Conservation (phyloP, 2,888 invertebrate species). For the Bruchidius siliquastri region DNA sequence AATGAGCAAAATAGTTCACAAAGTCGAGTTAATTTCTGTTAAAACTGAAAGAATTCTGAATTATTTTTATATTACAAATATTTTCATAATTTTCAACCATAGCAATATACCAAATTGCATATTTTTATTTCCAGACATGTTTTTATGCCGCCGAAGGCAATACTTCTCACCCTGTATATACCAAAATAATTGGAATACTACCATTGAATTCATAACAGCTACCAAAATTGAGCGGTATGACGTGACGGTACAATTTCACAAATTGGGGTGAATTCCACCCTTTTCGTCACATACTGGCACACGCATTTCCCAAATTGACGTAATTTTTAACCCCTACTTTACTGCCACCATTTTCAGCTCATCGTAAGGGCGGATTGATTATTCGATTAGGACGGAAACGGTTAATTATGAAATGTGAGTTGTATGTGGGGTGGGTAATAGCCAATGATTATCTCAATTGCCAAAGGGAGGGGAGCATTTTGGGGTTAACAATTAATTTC, state of each 20-base stretch:
- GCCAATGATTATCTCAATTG: not conserved
- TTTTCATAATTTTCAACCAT: too few relatives aligned
- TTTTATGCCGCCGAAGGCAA: too few relatives aligned
- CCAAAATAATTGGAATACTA: too few relatives aligned
- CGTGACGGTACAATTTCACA: not conserved
- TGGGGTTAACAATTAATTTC: not conserved
- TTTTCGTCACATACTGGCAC: not conserved
- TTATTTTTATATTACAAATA: too few relatives aligned
- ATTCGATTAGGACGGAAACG: not conserved
- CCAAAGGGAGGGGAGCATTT: not conserved
- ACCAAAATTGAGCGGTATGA: too few relatives aligned
- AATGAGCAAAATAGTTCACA: too few relatives aligned
- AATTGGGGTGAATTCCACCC: not conserved
- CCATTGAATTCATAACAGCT: too few relatives aligned
- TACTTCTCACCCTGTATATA: too few relatives aligned
- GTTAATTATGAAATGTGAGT: not conserved
- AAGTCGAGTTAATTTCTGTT: too few relatives aligned
- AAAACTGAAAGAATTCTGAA: too few relatives aligned
- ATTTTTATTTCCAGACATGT: too few relatives aligned
- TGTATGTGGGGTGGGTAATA: not conserved
- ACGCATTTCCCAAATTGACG: not conserved
- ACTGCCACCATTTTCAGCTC: not conserved
- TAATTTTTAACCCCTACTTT: not conserved
- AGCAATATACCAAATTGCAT: too few relatives aligned
- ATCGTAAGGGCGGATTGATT: not conserved